Percentiles rank a stretch among this genome's conserved stretches.
These are phyloP conservation scores for Troilus luridus DNA, from an alignment of 2,888 invertebrate genomes.

Conservation along the genomic window DNA sequence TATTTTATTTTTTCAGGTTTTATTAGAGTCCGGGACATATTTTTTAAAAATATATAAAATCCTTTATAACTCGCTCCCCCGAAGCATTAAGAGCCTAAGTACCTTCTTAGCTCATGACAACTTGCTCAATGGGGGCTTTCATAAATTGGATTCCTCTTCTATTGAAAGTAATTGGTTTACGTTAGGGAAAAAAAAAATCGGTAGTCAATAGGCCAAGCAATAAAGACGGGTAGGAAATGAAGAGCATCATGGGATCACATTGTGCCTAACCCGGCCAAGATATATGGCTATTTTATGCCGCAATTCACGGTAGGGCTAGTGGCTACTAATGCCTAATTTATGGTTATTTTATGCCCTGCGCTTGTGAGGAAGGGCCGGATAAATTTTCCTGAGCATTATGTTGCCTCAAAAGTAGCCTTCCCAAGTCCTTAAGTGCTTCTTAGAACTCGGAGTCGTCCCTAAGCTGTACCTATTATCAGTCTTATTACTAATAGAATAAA, in stretches of 20 bases:
- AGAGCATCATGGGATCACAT: not conserved
- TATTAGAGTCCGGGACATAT: too few relatives aligned
- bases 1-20: too few relatives aligned
- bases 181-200: not conserved
- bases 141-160: not conserved
- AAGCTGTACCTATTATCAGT: not conserved
- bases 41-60: not conserved
- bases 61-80: not conserved
- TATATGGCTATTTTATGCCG: conserved; percentile 45
- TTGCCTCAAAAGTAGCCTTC: not conserved
- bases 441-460: not conserved
- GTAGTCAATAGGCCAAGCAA: not conserved
- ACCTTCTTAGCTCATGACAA: not conserved
- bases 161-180: conserved; percentile 26
- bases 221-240: not conserved
- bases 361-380: not conserved
- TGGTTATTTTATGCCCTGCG: conserved; percentile 41
- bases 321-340: conserved; percentile 47
- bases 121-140: not conserved
- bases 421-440: not conserved
- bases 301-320: conserved; percentile 28
- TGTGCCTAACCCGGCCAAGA: not conserved
- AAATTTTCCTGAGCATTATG: conserved; percentile 1
- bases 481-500: not conserved
- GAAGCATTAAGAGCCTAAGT: not conserved